Base-by-base conservation (phyloP, 2,888 invertebrate species). In the Cordilura impudica region DNA sequence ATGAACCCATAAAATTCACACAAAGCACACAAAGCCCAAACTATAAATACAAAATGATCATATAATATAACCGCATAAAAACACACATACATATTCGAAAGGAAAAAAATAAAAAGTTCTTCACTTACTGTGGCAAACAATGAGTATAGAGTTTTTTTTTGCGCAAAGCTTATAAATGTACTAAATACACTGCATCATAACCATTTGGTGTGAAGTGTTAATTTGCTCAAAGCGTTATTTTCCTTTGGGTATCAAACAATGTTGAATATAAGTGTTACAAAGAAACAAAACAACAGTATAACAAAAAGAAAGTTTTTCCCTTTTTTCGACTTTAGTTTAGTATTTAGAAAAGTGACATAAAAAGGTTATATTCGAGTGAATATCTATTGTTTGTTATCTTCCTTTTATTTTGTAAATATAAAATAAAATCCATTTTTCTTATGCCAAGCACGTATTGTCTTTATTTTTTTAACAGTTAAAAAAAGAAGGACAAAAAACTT, bases 371-470 rank as follows among this genome's bases (percentile, higher is more conserved):
- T 35, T 49, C 10, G 19, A 51, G 39, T 21, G 16, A 29, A 53
- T 60, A 31, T 67, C 61, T 56, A 35, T 53, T 65, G 31, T 76
- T 76, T 76, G 45, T 35, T 23, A 31, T 45, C 31, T 67, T 29
- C n/a, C 18, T 8, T 58, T 35, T 63, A 31, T 53, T 51, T 6
- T 10, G 16, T 45, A n/a, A n/a, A n/a, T n/a, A 45, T 26, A 23
- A 39, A 47, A 49, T 47, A 67, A 76, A 65, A 29, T 23, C 26
- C 12, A 54, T 14, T 65, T 73, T 63, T 60, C 63, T 61, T 67
- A 81, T 75, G 72, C 81, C 21, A 31, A 21, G 53, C 81, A 81
- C 81, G 78, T 81, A 66, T 58, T 61, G 70, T 54, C 78, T 73
- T 81, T 78, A 78, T 74, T 51, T 63, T 71, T 65, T 71, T 35